phyloP scores from a whole-genome alignment of 2,797 vertebrate species.

The Cyprinodon diabolis region DNA sequence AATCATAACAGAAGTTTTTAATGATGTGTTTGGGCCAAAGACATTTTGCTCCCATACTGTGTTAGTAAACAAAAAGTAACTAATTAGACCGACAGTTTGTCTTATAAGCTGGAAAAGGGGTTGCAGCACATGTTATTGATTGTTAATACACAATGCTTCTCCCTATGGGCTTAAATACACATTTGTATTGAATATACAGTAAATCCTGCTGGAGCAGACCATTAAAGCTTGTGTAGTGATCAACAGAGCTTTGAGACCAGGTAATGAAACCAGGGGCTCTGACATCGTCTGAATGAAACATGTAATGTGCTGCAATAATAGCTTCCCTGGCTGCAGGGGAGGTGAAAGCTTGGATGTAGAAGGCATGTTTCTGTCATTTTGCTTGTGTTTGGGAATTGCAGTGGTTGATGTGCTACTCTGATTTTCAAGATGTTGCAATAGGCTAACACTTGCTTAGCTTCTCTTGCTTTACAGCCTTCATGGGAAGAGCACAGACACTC shows the following conservation, averaged over 20 bases:
- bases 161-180: conserved; percentile 20
- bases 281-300: conserved; percentile 36
- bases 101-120: conserved; percentile 17
- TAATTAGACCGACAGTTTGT: not conserved
- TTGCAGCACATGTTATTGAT: conserved; percentile 29
- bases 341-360: conserved; percentile 17
- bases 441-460: conserved; percentile 10
- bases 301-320: conserved; percentile 45
- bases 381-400: not conserved
- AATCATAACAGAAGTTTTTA: not conserved
- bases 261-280: conserved; percentile 47
- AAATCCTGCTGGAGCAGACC: conserved; percentile 17
- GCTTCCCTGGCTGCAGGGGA: conserved; percentile 49
- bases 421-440: conserved; percentile 25
- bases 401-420: not conserved
- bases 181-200: conserved; percentile 48
- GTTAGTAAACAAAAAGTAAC: conserved; percentile 13
- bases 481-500: conserved; percentile 15
- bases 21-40: not conserved
- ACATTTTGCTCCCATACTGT: not conserved
- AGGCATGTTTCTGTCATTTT: conserved; percentile 14
- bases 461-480: conserved; percentile 12
- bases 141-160: conserved; percentile 3
- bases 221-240: conserved; percentile 41
- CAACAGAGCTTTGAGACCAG: conserved; percentile 40